Base-by-base conservation (phyloP, 1,140 invertebrate genomes). In the Zaprionus davidi region DNA sequence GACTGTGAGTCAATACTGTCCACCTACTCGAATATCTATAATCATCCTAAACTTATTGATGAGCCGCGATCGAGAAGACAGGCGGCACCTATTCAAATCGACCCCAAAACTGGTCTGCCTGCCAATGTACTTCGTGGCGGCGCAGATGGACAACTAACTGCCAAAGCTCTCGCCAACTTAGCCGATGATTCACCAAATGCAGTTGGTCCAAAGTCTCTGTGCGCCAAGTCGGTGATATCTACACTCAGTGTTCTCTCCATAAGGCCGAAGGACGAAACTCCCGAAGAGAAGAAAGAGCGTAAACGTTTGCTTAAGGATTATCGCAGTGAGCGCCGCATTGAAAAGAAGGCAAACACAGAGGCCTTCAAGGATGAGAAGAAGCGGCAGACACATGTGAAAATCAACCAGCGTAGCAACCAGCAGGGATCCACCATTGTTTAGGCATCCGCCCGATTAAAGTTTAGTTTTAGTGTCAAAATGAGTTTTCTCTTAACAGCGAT, bases 1-100 rank as follows among this genome's bases (percentile, higher is more conserved):
- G 98, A 99, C 93, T 99, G 98, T 93, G 96, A 99, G 93, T 97
- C 97, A 69, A 97, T 99, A 88, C 92, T 98, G 7, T 97, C 96
- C 22, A 98, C 97, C 3, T 98, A 98, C 92, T 98, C 97, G 9
- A 98, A 96, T 88, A 94, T 97, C 53, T 98, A 98, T 86, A 98
- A 99, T 93, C 97, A 97, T 94, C 98, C 98, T 0, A 97, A 97
- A 93, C 58, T 98, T 5, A 99, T 99, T 73, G 93, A 94, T 56
- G 97, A 98, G 78, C 95, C 95, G 1, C 95, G 95, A n/a, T n/a
- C n/a, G 83, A 81, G 72, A 53, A 76, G 87, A 75, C 72, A 75
- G 7, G 26, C 65, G 5, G 62, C 60, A 2, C 95, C 96, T 93
- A 97, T 97, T 53, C 94, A 94, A 93, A 95, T 97, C 5, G 94